phyloP scores from a whole-genome alignment of 2,797 vertebrate genomes.

The Pipistrellus nathusii region DNA sequence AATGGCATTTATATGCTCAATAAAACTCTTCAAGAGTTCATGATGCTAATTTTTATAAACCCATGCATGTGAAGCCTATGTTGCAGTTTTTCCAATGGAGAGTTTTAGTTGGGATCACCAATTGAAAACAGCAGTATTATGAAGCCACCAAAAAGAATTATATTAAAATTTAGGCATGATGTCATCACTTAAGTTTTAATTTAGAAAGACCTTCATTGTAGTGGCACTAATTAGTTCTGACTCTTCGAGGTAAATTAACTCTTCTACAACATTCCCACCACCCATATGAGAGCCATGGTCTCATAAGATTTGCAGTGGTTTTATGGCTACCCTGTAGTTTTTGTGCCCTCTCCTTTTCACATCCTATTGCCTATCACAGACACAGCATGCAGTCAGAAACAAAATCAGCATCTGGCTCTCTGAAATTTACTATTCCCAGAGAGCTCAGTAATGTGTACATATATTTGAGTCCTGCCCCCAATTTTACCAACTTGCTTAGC shows the following conservation, averaged over 20 bases:
- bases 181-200: neutral
- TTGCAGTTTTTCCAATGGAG: neutral
- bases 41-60: neutral
- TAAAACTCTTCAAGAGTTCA: neutral
- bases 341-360: neutral
- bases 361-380: neutral
- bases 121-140: neutral
- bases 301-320: neutral
- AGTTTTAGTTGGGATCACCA: neutral
- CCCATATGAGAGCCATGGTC: neutral
- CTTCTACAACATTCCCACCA: neutral
- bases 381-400: neutral
- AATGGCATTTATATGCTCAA: neutral
- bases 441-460: neutral
- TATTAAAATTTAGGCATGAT: neutral
- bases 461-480: neutral
- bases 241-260: neutral
- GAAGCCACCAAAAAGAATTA: neutral
- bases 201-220: neutral
- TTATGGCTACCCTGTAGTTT: neutral
- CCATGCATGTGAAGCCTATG: neutral
- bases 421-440: slow-evolving; percentile 27
- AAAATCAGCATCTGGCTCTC: neutral
- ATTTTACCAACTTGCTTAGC: slow-evolving; percentile 17
- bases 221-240: neutral